A percentile compares a stretch with the other conserved stretches of the same genome.
phyloP scores from a whole-genome alignment of 2,888 invertebrate genomes.

The Thymelicus sylvestris region DNA sequence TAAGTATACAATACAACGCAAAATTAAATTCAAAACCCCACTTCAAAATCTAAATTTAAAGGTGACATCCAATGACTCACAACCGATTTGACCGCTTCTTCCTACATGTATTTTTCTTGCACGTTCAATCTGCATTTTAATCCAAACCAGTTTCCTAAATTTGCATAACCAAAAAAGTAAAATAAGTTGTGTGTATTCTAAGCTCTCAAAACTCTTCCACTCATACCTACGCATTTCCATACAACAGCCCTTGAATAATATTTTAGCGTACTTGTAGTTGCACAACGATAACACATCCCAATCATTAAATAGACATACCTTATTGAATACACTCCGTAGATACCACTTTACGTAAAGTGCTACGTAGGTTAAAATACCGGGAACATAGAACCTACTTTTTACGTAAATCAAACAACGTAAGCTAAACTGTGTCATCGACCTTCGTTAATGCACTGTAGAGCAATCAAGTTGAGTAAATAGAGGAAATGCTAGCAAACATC shows the following conservation, averaged over 20 bases:
- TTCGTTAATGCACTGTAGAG: conserved; percentile 59
- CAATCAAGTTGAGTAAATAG: conserved; percentile 65
- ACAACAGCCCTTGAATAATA: too few species aligned
- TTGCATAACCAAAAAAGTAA: neutral
- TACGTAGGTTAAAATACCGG: conserved; percentile 12
- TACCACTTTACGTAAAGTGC: conserved; percentile 1
- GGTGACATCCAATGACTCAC: conserved; percentile 25
- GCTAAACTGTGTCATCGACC: conserved; percentile 75
- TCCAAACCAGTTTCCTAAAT: neutral
- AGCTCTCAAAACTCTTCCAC: neutral
- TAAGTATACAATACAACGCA: too few species aligned
- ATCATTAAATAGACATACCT: too few species aligned
- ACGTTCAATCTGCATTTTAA: neutral
- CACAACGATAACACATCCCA: too few species aligned
- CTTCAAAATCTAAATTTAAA: neutral
- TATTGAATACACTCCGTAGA: neutral
- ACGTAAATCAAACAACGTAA: conserved; percentile 42
- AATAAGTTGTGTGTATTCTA: neutral
- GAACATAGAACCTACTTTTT: conserved; percentile 21
- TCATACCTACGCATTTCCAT: too few species aligned
- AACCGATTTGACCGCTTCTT: conserved; percentile 4
- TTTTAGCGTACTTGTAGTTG: too few species aligned
- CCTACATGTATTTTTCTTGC: neutral
- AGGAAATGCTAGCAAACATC: conserved; percentile 38
- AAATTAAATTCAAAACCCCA: neutral